Evolutionary conservation across 2,888 invertebrate species (phyloP).

Genomic region (Vanessa cardui): DNA sequence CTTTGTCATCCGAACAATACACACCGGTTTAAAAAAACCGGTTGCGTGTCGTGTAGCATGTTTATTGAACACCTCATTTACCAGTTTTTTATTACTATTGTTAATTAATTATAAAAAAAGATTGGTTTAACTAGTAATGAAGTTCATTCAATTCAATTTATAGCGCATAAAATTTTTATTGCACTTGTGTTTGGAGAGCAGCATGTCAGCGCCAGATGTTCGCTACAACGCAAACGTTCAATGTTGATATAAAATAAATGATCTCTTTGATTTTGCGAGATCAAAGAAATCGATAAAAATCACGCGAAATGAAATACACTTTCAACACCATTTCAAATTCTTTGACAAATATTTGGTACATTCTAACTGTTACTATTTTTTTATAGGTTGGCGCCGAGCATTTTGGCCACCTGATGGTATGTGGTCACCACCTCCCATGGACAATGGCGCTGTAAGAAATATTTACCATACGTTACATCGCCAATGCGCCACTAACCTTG

Average conservation of each 20-base stretch:
- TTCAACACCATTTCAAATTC: no score
- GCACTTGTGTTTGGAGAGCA: neutral
- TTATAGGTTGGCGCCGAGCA: no score
- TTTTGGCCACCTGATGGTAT: no score
- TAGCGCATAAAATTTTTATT: neutral
- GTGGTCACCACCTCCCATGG: no score
- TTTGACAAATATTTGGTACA: no score
- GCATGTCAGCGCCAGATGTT: neutral
- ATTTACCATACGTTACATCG: no score
- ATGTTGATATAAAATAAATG: neutral
- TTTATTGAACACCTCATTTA: neutral
- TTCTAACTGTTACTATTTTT: no score
- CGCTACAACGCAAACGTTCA: neutral
- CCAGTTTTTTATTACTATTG: neutral
- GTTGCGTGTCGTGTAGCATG: neutral
- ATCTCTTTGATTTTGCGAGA: neutral
- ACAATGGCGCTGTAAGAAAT: no score
- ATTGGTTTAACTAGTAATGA: neutral
- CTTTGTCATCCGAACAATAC: neutral
- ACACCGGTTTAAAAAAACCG: neutral
- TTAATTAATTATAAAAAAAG: neutral
- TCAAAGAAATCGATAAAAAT: constrained; percentile 1
- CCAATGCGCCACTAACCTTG: no score
- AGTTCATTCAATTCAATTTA: constrained; percentile 8
- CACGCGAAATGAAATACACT: neutral